Evolutionary conservation across 2,888 invertebrate species (phyloP), one percentile per base, ranked within the genome.

Genomic region (Parnassius mnemosyne): DNA sequence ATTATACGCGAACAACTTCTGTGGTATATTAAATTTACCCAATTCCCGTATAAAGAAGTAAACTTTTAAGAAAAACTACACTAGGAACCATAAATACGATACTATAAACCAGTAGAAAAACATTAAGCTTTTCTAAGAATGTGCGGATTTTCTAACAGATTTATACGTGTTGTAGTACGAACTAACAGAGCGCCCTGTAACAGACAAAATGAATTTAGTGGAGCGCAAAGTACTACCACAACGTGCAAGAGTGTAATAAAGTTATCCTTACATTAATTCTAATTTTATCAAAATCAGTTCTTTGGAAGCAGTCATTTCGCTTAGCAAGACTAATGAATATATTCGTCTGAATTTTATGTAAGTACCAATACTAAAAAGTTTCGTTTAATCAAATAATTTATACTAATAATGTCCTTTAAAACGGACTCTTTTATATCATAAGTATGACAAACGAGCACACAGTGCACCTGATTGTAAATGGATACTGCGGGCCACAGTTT

Each of bases 121-220:
- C 34, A 34, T 34, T 34, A 34, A 34, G 7, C 34, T 34, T 34
- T 34, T 3, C 34, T 34, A 34, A 34, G 34, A 34, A 34, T 7
- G 46, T 16, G 9, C 11, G 59, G 46, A 41, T 59, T 53, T 53
- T 11, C 50, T 60, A 55, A 55, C 50, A 43, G 55, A 60, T 60
- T 55, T 60, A 60, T 60, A 13, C 55, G 55, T 54, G 13, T 47
- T 49, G 12, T 43, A 50, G 43, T 49, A 49, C 49, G 34, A 20
- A 11, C 49, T 51, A 55, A 50, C 16, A 25, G 10, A n/a, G 20
- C 13, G 41, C 49, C 50, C 44, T 54, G 47, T 25, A 55, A 60
- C 42, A 51, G 49, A 11, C n/a, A 53, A 46, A 60, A 55, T 44
- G 50, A 60, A 60, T 60, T 55, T 55, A 55, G 54, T 51, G 25